Percentiles rank a stretch among this genome's conserved stretches.
Evolutionary conservation across 2,113 vertebrate species (phyloP).

Genomic region (Phainopepla nitens): DNA sequence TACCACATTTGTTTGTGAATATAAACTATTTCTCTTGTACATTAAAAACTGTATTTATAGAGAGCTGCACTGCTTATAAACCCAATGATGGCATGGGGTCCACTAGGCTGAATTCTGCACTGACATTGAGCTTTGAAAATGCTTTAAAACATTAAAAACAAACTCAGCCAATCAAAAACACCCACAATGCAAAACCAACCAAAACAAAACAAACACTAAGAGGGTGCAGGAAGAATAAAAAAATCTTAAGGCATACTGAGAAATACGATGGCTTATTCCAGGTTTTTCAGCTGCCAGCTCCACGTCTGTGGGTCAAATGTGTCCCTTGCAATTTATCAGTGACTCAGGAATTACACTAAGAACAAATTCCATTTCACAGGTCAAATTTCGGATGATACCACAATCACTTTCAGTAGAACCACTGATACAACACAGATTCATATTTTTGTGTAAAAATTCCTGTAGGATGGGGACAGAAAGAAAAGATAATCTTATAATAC

Average conservation of each 20-base stretch:
- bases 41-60: background rate
- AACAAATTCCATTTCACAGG: background rate
- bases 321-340: background rate
- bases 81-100: background rate
- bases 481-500: background rate
- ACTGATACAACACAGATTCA: background rate
- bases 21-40: background rate
- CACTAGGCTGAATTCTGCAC: background rate
- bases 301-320: background rate
- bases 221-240: background rate
- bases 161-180: background rate
- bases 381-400: background rate
- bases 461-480: background rate
- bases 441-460: background rate
- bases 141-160: background rate
- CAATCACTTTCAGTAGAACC: background rate
- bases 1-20: background rate
- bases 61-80: background rate
- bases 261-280: background rate
- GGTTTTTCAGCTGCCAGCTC: background rate
- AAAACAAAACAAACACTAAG: background rate
- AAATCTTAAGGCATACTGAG: background rate
- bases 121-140: background rate
- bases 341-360: background rate
- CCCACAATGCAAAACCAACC: background rate